Evolutionary conservation across 2,888 invertebrate genomes (phyloP).

Genomic region (Dastarcus helophoroides): DNA sequence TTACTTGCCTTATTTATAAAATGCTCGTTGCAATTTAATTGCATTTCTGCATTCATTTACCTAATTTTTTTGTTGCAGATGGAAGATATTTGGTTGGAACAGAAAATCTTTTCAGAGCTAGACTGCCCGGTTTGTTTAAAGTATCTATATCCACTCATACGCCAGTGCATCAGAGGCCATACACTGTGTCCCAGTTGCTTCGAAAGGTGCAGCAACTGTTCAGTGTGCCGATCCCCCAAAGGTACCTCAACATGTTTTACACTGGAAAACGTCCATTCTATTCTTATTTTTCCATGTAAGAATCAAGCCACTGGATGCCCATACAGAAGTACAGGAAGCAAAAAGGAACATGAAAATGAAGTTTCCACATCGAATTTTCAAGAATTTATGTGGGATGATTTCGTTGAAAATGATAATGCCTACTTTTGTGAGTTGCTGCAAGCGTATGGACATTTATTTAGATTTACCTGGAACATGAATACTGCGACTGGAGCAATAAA

Average conservation of each 20-base stretch:
- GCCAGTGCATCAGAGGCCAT: conserved; percentile 20
- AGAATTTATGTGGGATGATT: not conserved
- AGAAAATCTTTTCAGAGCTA: conserved; percentile 18
- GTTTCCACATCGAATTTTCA: not conserved
- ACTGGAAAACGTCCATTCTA: conserved; percentile 18
- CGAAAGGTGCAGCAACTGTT: conserved; percentile 15
- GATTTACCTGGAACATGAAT: conserved; percentile 18
- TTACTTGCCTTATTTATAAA: no score
- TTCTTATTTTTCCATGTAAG: conserved; percentile 17
- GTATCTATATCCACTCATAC: conserved; percentile 21
- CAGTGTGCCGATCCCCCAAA: conserved; percentile 16
- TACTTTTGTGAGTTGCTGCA: conserved; percentile 6
- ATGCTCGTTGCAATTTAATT: no score
- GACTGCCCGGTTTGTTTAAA: conserved; percentile 22
- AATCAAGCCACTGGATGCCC: conserved; percentile 18
- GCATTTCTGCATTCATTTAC: not conserved
- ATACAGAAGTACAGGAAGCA: not conserved
- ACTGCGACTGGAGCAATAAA: no score
- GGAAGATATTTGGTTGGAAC: conserved; percentile 11
- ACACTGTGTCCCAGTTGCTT: conserved; percentile 20
- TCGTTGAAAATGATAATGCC: not conserved
- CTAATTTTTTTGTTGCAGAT: not conserved
- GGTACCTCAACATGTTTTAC: conserved; percentile 18
- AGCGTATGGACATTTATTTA: conserved; percentile 13
- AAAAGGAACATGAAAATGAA: not conserved